These are phyloP conservation scores for Papilio aristodemus DNA, from an alignment of 1,140 invertebrate genomes.

Conservation along the genomic window DNA sequence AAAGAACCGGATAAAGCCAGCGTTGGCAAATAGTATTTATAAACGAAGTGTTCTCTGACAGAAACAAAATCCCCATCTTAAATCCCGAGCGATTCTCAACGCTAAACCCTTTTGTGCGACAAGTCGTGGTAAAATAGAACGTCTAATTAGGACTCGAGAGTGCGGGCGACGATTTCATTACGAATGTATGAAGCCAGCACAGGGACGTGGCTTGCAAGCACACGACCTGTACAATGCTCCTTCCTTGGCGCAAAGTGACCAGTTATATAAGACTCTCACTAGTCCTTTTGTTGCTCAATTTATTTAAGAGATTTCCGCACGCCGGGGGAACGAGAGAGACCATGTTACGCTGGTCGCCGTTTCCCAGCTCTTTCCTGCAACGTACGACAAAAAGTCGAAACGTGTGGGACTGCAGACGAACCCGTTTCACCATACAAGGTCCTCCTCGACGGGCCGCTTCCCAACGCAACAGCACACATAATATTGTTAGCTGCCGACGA, in stretches of 20 bases:
- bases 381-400: slow-evolving; percentile 74
- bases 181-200: slow-evolving; percentile 66
- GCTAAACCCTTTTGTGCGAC: slow-evolving; percentile 43
- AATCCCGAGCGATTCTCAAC: slow-evolving; percentile 40
- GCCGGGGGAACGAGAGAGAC: slow-evolving; percentile 43
- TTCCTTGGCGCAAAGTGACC: slow-evolving; percentile 47
- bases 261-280: slow-evolving; percentile 42
- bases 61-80: slow-evolving; percentile 27
- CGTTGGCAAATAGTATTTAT: slow-evolving; percentile 20
- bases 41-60: slow-evolving; percentile 8
- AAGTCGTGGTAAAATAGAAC: slow-evolving; percentile 42
- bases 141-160: slow-evolving; percentile 63
- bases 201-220: slow-evolving; percentile 66
- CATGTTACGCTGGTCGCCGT: slow-evolving; percentile 54
- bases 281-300: slow-evolving; percentile 42
- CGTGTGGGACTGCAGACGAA: slow-evolving; percentile 77
- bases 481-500: slow-evolving; percentile 75
- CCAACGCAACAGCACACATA: slow-evolving; percentile 75
- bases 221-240: slow-evolving; percentile 69
- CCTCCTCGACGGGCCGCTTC: slow-evolving; percentile 68
- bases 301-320: slow-evolving; percentile 25
- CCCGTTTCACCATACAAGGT: slow-evolving; percentile 77
- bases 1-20: slow-evolving; percentile 4
- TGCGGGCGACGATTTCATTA: slow-evolving; percentile 68
- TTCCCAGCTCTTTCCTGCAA: slow-evolving; percentile 68